phyloP scores from a whole-genome alignment of 2,888 invertebrate species.

The Hypena proboscidalis region DNA sequence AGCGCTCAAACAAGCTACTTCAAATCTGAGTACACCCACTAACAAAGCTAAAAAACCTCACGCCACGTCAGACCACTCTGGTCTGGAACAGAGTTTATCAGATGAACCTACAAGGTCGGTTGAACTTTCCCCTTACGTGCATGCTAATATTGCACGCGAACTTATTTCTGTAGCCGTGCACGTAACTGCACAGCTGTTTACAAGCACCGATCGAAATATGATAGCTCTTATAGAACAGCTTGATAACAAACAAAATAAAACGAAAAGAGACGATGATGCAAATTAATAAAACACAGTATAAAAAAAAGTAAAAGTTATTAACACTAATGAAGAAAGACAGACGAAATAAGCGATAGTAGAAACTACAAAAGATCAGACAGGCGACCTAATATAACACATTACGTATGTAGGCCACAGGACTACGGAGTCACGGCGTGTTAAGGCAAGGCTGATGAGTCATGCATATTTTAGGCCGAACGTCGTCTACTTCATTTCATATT shows the following conservation, averaged over 20 bases:
- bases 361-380: no score
- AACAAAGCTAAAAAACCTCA: slow-evolving; percentile 12
- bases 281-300: no score
- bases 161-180: slow-evolving; percentile 40
- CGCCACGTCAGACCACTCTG: slow-evolving; percentile 17
- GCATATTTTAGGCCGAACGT: slow-evolving; percentile 22
- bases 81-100: slow-evolving; percentile 30
- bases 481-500: slow-evolving; percentile 29
- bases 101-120: slow-evolving; percentile 55
- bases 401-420: slow-evolving; percentile 48
- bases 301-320: no score
- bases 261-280: no score
- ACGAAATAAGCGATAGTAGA: no score
- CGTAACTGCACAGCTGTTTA: slow-evolving; percentile 42
- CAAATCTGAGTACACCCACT: neutral
- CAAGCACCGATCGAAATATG: slow-evolving; percentile 20
- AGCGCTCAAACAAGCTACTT: neutral
- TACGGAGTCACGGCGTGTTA: slow-evolving; percentile 54
- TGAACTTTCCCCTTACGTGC: slow-evolving; percentile 58
- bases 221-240: slow-evolving; percentile 14
- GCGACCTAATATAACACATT: slow-evolving; percentile 35
- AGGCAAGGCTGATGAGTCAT: slow-evolving; percentile 49
- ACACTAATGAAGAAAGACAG: neutral
- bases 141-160: slow-evolving; percentile 47
- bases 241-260: slow-evolving; percentile 14